These are phyloP conservation scores for Saguinus midas DNA, from an alignment of 2,113 vertebrate genomes.

Conservation along the genomic window DNA sequence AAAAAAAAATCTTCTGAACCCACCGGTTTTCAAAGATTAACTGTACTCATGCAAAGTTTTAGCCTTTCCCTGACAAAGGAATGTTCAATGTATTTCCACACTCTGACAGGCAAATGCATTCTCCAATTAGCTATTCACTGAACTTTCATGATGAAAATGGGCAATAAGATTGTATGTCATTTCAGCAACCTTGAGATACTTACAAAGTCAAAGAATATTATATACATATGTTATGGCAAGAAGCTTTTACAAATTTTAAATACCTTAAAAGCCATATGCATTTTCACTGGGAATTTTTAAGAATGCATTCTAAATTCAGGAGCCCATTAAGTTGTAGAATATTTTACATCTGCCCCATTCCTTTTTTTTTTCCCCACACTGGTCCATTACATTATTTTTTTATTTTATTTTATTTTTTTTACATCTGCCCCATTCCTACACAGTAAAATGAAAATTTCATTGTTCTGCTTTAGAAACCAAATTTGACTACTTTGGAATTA, in stretches of 20 bases:
- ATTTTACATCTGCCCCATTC: not conserved
- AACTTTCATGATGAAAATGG: not conserved
- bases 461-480: not conserved
- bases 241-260: constrained; percentile 15
- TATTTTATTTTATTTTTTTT: not conserved
- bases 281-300: constrained; percentile 25
- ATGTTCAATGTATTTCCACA: not conserved
- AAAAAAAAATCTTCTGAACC: not conserved
- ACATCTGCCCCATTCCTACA: constrained; percentile 2
- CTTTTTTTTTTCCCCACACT: not conserved
- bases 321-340: not conserved
- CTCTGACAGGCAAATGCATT: not conserved
- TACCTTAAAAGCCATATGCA: not conserved
- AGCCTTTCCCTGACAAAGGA: not conserved
- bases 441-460: not conserved
- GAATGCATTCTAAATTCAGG: not conserved
- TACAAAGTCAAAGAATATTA: not conserved
- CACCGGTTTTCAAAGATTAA: constrained; percentile 2
- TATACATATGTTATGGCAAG: not conserved
- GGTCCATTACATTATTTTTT: no score
- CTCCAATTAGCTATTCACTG: not conserved
- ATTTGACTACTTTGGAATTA: not conserved
- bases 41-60: not conserved
- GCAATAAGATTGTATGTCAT: not conserved
- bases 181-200: not conserved